Evolutionary conservation across 2,888 invertebrate species (phyloP).

Genomic region (Noctua janthe): DNA sequence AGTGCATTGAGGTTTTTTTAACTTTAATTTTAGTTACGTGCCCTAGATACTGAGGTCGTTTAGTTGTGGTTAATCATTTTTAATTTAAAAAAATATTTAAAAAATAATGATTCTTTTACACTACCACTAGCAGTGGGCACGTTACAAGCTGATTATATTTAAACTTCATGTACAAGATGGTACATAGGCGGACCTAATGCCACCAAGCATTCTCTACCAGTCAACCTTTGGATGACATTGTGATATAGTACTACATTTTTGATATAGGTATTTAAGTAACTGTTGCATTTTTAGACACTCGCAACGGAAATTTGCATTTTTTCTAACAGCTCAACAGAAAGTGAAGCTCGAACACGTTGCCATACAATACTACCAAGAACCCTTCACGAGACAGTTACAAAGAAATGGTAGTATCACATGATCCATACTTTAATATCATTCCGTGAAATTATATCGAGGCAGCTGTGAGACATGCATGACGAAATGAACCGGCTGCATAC

Average conservation of each 20-base stretch:
- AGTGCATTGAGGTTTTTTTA: constrained; percentile 38
- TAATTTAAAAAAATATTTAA: background rate
- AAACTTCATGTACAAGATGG: background rate
- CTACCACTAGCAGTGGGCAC: background rate
- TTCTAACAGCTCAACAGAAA: background rate
- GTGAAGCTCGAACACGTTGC: background rate
- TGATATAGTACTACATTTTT: background rate
- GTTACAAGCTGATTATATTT: background rate
- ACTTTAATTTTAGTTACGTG: constrained; percentile 56
- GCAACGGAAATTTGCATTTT: background rate
- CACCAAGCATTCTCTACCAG: background rate
- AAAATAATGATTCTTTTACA: background rate
- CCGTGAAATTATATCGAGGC: constrained; percentile 54
- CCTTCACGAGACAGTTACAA: constrained; percentile 27
- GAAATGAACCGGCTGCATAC: constrained; percentile 49
- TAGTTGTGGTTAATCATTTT: constrained; percentile 22
- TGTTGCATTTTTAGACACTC: background rate
- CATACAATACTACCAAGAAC: constrained; percentile 5
- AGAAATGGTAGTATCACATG: constrained; percentile 30
- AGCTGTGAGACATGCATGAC: constrained; percentile 59
- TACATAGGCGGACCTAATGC: background rate
- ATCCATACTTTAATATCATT: constrained; percentile 31
- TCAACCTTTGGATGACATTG: background rate
- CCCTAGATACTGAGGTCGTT: constrained; percentile 61
- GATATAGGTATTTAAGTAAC: background rate